Percentiles rank a stretch among this genome's conserved stretches.
Conservation (phyloP, 2,113 vertebrate genomes). For the Amblyornis subalaris region DNA sequence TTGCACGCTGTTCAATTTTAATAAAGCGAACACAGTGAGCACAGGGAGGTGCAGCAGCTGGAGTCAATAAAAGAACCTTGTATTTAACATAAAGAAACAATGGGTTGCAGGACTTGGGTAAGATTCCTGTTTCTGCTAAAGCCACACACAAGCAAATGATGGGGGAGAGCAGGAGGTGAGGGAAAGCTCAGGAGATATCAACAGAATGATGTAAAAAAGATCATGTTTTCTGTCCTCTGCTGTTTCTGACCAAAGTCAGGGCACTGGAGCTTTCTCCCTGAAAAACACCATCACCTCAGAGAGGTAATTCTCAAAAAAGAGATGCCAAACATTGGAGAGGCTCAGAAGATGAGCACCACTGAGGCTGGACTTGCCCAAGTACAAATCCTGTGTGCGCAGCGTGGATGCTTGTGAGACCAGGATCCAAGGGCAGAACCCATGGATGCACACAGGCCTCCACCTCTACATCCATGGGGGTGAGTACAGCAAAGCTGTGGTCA, state of each 20-base stretch:
- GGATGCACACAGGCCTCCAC: not conserved
- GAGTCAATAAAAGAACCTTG: conserved; percentile 29
- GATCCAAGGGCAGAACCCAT: not conserved
- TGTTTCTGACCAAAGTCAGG: not conserved
- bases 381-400: not conserved
- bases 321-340: not conserved
- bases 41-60: conserved; percentile 35
- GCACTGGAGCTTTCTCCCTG: not conserved
- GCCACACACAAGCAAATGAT: not conserved
- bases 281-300: not conserved
- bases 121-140: not conserved
- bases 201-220: not conserved
- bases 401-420: not conserved
- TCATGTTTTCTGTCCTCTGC: not conserved
- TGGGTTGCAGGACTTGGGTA: conserved; percentile 35
- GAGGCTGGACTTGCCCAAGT: not conserved
- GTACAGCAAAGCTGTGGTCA: not conserved
- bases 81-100: conserved; percentile 36
- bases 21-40: conserved; percentile 22
- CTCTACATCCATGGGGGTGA: not conserved
- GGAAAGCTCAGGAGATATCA: not conserved
- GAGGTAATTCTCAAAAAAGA: not conserved
- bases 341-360: not conserved
- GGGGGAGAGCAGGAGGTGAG: not conserved
- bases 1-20: conserved; percentile 40